Conservation (phyloP, 2,113 vertebrate species). For the Carlito syrichta region DNA sequence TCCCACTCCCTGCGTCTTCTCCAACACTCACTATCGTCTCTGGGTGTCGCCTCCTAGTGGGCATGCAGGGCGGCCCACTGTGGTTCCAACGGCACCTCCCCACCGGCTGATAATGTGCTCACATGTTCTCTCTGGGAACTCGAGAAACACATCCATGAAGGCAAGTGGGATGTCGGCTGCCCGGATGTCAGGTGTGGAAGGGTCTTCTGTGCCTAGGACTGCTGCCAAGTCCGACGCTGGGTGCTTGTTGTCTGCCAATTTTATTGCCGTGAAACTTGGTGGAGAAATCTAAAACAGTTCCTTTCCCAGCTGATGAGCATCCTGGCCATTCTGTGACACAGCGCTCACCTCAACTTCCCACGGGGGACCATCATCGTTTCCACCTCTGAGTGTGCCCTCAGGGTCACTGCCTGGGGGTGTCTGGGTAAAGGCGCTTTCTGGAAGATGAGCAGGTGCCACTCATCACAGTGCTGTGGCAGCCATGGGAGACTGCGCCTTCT, state of each 20-base stretch:
- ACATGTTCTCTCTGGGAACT: background rate
- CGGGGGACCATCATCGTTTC: too few species aligned
- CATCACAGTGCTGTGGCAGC: background rate
- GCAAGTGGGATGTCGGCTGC: background rate
- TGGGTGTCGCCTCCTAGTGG: background rate
- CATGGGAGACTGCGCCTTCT: background rate
- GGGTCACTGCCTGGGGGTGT: background rate
- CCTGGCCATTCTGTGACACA: background rate
- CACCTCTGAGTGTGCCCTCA: too few species aligned
- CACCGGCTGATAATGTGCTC: background rate
- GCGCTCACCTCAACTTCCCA: too few species aligned
- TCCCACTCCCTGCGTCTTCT: background rate
- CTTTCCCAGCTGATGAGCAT: background rate
- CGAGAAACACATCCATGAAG: too few species aligned
- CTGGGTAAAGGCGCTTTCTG: background rate
- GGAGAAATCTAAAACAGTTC: background rate
- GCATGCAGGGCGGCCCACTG: accelerated
- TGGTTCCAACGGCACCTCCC: background rate
- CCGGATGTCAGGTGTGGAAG: background rate
- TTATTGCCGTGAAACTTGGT: background rate
- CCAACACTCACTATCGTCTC: background rate
- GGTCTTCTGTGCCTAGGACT: background rate
- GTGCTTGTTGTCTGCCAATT: background rate
- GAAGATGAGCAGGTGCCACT: background rate
- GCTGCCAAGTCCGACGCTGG: too few species aligned